phyloP scores from a whole-genome alignment of 2,888 invertebrate species.

The Pomacea canaliculata region DNA sequence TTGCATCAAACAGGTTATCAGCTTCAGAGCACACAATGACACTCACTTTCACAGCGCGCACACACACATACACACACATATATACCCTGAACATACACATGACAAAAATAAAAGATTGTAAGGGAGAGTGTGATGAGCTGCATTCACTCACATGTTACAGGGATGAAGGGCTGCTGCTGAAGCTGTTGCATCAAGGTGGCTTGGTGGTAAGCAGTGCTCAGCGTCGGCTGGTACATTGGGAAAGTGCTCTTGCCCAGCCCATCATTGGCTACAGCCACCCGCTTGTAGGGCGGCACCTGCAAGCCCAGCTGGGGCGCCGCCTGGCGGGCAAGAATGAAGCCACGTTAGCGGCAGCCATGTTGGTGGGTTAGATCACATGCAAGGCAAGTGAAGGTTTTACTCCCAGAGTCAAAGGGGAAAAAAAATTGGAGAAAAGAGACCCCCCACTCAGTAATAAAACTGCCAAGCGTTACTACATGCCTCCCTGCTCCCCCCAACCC shows the following conservation, averaged over 20 bases:
- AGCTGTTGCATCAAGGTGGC: constrained; percentile 78
- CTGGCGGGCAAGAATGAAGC: constrained; percentile 11
- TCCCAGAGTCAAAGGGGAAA: neutral
- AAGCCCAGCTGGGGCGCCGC: constrained; percentile 24
- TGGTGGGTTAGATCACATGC: too few relatives aligned
- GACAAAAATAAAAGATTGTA: too few relatives aligned
- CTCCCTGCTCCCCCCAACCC: neutral
- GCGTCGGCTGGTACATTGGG: constrained; percentile 81
- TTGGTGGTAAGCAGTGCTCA: constrained; percentile 85
- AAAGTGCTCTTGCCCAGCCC: constrained; percentile 83
- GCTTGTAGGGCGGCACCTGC: constrained; percentile 83
- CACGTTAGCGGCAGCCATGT: constrained; percentile 6
- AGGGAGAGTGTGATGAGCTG: neutral
- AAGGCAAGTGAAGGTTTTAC: neutral
- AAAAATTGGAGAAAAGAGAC: neutral
- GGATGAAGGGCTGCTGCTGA: constrained; percentile 52
- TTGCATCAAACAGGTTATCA: too few relatives aligned
- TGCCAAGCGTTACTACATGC: neutral
- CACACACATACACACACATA: too few relatives aligned
- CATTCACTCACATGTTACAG: constrained; percentile 57
- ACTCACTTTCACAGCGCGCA: too few relatives aligned
- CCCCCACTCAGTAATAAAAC: neutral
- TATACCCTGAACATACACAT: too few relatives aligned
- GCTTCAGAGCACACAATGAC: too few relatives aligned
- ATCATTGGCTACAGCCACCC: constrained; percentile 81